phyloP scores from a whole-genome alignment of 2,797 vertebrate species.

The Halcyon leucocephala region DNA sequence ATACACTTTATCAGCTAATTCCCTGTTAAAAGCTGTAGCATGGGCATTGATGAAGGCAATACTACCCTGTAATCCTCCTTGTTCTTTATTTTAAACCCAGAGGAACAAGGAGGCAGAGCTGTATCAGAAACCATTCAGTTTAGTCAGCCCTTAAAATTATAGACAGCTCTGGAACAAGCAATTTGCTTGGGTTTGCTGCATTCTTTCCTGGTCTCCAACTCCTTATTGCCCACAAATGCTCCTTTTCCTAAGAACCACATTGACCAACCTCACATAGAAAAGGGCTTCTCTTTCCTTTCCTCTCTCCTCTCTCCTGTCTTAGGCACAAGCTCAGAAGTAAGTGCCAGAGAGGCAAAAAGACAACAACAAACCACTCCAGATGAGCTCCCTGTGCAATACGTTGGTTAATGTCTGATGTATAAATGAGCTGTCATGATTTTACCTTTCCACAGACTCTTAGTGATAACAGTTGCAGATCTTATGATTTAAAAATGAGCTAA shows the following conservation, averaged over 20 bases:
- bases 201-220: not conserved
- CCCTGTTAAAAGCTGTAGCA: not conserved
- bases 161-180: not conserved
- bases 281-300: not conserved
- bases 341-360: too few relatives aligned
- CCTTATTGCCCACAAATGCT: not conserved
- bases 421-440: not conserved
- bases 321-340: too few relatives aligned
- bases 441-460: not conserved
- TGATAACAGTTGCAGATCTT: not conserved
- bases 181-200: not conserved
- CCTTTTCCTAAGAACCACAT: not conserved
- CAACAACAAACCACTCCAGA: too few relatives aligned
- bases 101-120: not conserved
- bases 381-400: not conserved
- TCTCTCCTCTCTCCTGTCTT: not conserved
- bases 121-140: not conserved
- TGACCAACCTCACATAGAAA: not conserved
- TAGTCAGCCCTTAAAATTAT: not conserved
- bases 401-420: not conserved
- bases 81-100: not conserved
- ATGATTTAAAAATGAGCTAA: not conserved
- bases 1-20: conserved; percentile 2
- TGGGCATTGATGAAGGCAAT: not conserved
- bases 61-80: not conserved